Percentiles rank a stretch among this genome's conserved stretches.
phyloP scores from a whole-genome alignment of 2,113 vertebrate species.

The Peromyscus leucopus region DNA sequence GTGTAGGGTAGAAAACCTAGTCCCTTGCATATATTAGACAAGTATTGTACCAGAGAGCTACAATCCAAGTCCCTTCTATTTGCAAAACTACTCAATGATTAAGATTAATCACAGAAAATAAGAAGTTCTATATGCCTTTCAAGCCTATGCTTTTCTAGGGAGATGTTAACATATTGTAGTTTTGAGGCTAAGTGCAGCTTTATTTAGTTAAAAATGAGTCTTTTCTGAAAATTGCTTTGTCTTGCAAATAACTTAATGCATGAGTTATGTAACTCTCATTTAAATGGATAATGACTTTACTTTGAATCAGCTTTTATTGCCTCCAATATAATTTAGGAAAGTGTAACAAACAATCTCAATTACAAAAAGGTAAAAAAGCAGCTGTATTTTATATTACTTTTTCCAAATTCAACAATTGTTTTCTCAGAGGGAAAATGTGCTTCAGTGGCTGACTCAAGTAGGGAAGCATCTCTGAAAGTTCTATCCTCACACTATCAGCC shows the following conservation, averaged over 20 bases:
- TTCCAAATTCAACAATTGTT: conserved; percentile 22
- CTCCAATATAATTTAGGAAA: conserved; percentile 59
- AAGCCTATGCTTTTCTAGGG: not conserved
- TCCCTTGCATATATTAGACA: fast-evolving
- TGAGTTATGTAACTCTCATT: conserved; percentile 43
- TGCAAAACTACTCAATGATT: not conserved
- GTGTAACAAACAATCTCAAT: conserved; percentile 62
- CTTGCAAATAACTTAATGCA: conserved; percentile 43
- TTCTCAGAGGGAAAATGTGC: not conserved
- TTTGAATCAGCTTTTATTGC: conserved; percentile 71
- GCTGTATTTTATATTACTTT: not conserved
- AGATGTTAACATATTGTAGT: conserved; percentile 12
- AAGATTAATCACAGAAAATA: not conserved
- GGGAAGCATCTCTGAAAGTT: not conserved
- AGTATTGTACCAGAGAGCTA: not conserved
- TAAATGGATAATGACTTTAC: conserved; percentile 65
- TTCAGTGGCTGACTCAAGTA: not conserved
- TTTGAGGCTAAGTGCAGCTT: not conserved
- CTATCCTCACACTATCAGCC: not conserved
- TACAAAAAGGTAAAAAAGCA: conserved; percentile 55
- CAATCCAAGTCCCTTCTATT: not conserved
- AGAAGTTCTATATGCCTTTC: not conserved
- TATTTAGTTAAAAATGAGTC: conserved; percentile 57
- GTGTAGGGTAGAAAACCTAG: not conserved
- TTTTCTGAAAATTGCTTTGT: conserved; percentile 52